Base-by-base conservation (phyloP, 2,113 vertebrate species). In the Lasiurus borealis region DNA sequence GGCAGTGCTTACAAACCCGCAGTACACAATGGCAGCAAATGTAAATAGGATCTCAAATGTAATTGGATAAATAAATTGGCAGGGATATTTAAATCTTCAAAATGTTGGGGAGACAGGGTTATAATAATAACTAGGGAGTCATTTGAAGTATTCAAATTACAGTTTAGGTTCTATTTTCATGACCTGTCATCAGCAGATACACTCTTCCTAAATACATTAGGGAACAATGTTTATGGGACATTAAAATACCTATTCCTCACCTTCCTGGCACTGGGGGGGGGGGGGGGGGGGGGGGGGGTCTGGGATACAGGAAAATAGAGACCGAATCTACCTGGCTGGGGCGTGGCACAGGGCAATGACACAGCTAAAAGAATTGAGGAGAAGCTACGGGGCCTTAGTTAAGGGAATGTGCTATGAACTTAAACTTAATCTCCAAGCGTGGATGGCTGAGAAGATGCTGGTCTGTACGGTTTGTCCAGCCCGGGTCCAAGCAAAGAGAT, bases 401-500 rank as follows among this genome's bases (percentile, higher is more conserved):
- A 19, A 34, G 0, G 14, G 25, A 10, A 59, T n/a, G 8, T 27
- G n/a, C 31, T 36, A 2, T 40, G 10, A 27, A 76, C 25, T 85
- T 12, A 46, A 69, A 46, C 36, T 59, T 34, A 13, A 69, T 36
- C 34, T 27, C 10, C 46, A 85, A 29, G 23, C 34, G 31, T 12
- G 16, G 23, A 36, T 1, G 11, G 2, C 29, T 6, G 8, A 64
- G 18, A 40, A 62, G 27, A 76, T 1, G 0, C 19, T 54, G 13
- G 14, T 48, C 25, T 13, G 21, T 6, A 21, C 36, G 19, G 2
- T 44, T 25, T 57, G 36, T 8, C 46, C 54, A 14, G n/a, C 21
- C 0, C 1, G 66, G 19, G 18, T 29, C 0, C 5, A 31, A 10
- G 13, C 13, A 31, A 4, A 13, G 6, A 48, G 19, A 5, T 1